A percentile compares a stretch with the other conserved stretches of the same genome.
These are phyloP conservation scores for Eupithecia abbreviata DNA, from an alignment of 2,888 invertebrate species.

Conservation along the genomic window DNA sequence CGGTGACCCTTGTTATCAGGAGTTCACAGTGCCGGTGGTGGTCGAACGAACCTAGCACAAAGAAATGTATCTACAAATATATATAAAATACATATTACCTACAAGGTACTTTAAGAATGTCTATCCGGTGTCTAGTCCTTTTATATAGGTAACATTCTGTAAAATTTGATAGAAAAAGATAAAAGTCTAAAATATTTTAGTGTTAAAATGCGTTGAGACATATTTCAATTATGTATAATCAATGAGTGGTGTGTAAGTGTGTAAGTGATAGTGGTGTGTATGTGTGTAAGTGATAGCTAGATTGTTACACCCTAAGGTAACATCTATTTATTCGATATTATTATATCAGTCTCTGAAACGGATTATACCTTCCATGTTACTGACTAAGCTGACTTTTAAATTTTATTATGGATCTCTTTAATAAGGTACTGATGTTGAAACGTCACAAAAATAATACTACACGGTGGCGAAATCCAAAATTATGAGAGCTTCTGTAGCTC, in stretches of 20 bases:
- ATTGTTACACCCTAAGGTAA: too few species aligned
- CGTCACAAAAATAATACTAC: too few species aligned
- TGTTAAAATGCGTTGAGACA: neutral
- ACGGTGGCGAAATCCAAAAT: too few species aligned
- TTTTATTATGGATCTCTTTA: too few species aligned
- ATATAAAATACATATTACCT: neutral
- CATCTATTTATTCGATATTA: too few species aligned
- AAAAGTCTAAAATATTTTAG: neutral
- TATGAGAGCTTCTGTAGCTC: too few species aligned
- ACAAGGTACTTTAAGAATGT: neutral
- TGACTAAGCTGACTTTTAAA: neutral
- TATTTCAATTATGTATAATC: neutral
- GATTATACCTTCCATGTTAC: neutral
- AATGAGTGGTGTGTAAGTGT: too few species aligned
- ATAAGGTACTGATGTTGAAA: too few species aligned
- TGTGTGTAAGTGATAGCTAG: too few species aligned
- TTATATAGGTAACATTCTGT: neutral
- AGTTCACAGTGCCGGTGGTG: conserved; percentile 51
- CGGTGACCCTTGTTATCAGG: conserved; percentile 66
- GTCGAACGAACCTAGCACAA: conserved; percentile 50
- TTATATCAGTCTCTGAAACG: neutral
- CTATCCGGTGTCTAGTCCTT: neutral
- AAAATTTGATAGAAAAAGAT: neutral
- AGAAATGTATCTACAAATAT: conserved; percentile 20
- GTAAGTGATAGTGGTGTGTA: too few species aligned